phyloP scores from a whole-genome alignment of 2,888 invertebrate genomes.

The Amblyjoppa fuscipennis region DNA sequence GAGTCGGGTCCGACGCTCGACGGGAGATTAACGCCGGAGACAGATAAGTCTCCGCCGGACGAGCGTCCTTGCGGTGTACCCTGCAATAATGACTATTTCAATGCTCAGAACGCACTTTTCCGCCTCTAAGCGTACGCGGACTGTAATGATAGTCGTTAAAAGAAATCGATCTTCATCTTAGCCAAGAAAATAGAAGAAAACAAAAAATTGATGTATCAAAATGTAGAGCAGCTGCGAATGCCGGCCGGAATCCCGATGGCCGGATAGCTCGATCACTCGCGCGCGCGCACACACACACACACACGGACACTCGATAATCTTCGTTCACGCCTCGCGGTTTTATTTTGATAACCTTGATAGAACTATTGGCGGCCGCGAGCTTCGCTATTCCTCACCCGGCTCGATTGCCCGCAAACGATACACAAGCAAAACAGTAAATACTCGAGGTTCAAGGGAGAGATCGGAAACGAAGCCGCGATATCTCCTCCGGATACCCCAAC shows the following conservation, averaged over 20 bases:
- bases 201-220: background rate
- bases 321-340: constrained; percentile 37
- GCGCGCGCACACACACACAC: background rate
- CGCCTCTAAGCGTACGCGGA: too few relatives aligned
- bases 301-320: background rate
- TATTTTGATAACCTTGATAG: constrained; percentile 62
- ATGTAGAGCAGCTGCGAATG: background rate
- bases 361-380: constrained; percentile 29
- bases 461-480: constrained; percentile 12
- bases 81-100: constrained; percentile 18
- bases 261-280: constrained; percentile 11
- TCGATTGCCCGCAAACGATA: constrained; percentile 12
- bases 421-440: constrained; percentile 12
- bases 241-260: constrained; percentile 52
- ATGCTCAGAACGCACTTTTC: constrained; percentile 17
- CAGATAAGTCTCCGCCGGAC: background rate
- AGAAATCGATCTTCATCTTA: background rate
- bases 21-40: background rate
- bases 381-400: constrained; percentile 7
- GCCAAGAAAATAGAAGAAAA: background rate
- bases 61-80: constrained; percentile 29
- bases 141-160: background rate
- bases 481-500: constrained; percentile 3
- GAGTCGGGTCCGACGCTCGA: constrained; percentile 2
- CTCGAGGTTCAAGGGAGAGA: constrained; percentile 10